phyloP scores from a whole-genome alignment of 2,797 vertebrate genomes.

The Calcarius lapponicus region DNA sequence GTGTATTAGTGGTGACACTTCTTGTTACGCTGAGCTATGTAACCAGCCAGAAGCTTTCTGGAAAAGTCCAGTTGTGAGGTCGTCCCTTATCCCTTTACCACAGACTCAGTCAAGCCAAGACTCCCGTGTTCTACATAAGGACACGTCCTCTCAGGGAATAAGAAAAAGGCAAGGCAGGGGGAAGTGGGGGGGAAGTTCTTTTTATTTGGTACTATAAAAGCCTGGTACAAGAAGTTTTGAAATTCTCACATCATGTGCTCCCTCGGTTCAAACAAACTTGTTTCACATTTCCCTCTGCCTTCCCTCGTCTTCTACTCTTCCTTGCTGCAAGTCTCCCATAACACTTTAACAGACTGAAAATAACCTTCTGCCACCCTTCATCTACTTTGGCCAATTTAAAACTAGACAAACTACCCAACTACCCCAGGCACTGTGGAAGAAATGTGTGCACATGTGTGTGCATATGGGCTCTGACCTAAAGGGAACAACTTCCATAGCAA shows the following conservation, averaged over 20 bases:
- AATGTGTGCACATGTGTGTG: not conserved
- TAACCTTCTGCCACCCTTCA: slow-evolving; percentile 32
- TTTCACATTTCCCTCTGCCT: not conserved
- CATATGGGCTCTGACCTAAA: not conserved
- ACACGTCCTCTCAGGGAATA: not conserved
- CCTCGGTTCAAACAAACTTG: not conserved
- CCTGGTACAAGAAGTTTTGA: not conserved
- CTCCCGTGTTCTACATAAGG: rapidly evolving
- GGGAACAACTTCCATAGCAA: not conserved
- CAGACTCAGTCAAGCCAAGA: not conserved
- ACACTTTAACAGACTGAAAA: slow-evolving; percentile 37
- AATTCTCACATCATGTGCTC: not conserved
- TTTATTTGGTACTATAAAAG: not conserved
- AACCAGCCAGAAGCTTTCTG: not conserved
- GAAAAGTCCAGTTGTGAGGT: not conserved
- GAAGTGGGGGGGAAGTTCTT: rapidly evolving
- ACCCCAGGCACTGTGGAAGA: not conserved
- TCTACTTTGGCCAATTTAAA: slow-evolving; percentile 40
- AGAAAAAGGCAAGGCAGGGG: rapidly evolving
- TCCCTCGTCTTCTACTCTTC: not conserved
- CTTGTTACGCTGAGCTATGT: not conserved
- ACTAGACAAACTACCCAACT: not conserved
- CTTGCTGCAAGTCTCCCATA: not conserved
- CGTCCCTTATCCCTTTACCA: not conserved
- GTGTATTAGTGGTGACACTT: not conserved